These are phyloP conservation scores for Pagetopsis macropterus DNA, from an alignment of 2,797 vertebrate species.

Conservation along the genomic window DNA sequence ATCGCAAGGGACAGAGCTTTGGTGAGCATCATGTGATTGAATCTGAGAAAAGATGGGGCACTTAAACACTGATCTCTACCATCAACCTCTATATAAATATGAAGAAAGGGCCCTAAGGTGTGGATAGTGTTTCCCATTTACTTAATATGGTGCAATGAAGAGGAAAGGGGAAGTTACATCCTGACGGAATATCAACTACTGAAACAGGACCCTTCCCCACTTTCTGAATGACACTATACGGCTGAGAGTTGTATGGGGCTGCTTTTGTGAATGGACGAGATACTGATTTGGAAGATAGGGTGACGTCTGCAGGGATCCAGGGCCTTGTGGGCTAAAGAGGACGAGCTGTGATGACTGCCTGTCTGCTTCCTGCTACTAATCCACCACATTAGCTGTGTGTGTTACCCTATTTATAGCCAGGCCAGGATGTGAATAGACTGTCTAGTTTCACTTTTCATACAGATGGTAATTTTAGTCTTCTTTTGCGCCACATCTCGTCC, in stretches of 20 bases:
- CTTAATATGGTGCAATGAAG: slow-evolving; percentile 64
- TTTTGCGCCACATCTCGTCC: slow-evolving; percentile 62
- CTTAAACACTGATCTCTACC: slow-evolving; percentile 62
- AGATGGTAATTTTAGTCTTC: slow-evolving; percentile 82
- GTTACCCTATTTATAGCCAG: slow-evolving; percentile 81
- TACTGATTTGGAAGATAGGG: slow-evolving; percentile 83
- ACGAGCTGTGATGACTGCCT: slow-evolving; percentile 80
- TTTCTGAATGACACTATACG: slow-evolving; percentile 64
- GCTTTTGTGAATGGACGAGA: slow-evolving; percentile 79
- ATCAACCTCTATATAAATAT: slow-evolving; percentile 70
- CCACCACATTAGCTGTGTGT: slow-evolving; percentile 82
- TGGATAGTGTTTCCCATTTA: slow-evolving; percentile 70
- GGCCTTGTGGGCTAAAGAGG: slow-evolving; percentile 62
- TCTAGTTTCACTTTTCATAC: slow-evolving; percentile 86
- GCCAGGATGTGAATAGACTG: slow-evolving; percentile 85
- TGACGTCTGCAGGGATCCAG: slow-evolving; percentile 80
- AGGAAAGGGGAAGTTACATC: slow-evolving; percentile 71
- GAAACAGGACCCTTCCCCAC: slow-evolving; percentile 71
- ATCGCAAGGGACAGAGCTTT: slow-evolving; percentile 40
- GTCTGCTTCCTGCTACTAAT: slow-evolving; percentile 85
- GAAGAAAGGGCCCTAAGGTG: slow-evolving; percentile 62
- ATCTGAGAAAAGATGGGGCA: slow-evolving; percentile 52
- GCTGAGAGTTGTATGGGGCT: slow-evolving; percentile 55
- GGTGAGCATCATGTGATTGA: slow-evolving; percentile 35
- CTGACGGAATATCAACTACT: slow-evolving; percentile 78